Evolutionary conservation across 2,797 vertebrate genomes (phyloP), one percentile per base, ranked within the genome.

Genomic region (Xiphophorus birchmanni): DNA sequence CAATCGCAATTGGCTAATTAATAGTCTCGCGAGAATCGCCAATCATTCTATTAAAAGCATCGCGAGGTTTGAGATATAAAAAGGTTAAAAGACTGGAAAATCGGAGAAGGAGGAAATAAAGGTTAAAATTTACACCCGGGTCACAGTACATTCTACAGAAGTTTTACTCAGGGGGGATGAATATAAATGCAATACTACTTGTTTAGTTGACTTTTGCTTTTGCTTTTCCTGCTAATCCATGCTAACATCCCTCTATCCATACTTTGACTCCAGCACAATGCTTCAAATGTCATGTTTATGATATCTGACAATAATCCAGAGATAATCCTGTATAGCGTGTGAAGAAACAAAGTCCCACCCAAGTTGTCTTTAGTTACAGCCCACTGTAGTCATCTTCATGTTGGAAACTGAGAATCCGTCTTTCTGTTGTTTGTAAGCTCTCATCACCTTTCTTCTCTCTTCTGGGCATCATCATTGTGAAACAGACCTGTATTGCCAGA

Each of bases 361-460:
- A 89, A 92, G 89, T 37, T 88, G 3, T 92, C 92, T 94, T 89
- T 84, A 75, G 89, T 95, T 94, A 91, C 93, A 88, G 44, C 45
- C 76, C 82, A 85, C 90, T 90, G 91, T 92, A 87, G 75, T 81
- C 78, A 35, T 23, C 80, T 71, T 78, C 76, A 72, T 72, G 52
- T 75, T 89, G 90, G 89, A 95, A 95, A 87, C 84, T 77, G 93
- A 95, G 93, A 91, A 82, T 85, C 63, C 40, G 80, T 71, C 76
- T 73, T 45, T 84, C 37, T 87, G 78, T 91, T 88, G 78, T 87
- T 83, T 87, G 75, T 69, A 75, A 84, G 83, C 85, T 88, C 82
- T 82, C 74, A 60, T 85, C 56, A 74, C 84, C 37, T 84, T 69
- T 48, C 56, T 75, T 88, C 79, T 86, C 87, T 93, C 93, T 94